Evolutionary conservation across 2,113 vertebrate species (phyloP).

Genomic region (Columba livia): DNA sequence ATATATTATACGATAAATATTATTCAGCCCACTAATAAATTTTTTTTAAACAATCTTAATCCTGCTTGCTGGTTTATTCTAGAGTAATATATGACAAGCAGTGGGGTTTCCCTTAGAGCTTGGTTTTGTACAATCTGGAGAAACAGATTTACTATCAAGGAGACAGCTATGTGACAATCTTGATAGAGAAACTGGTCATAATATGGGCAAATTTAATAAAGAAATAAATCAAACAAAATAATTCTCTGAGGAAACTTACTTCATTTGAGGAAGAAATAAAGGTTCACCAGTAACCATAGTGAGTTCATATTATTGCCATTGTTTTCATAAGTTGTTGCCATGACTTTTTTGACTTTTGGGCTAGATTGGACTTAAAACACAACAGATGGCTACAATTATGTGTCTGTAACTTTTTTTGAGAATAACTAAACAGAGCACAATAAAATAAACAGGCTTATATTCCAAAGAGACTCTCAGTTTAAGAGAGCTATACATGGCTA

Average conservation of each 20-base stretch:
- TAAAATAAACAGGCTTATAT: slow-evolving; percentile 78
- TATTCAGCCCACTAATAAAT: background rate
- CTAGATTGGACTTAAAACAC: slow-evolving; percentile 75
- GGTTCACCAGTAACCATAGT: slow-evolving; percentile 78
- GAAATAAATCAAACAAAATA: slow-evolving; percentile 73
- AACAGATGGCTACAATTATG: slow-evolving; percentile 81
- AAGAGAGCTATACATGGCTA: slow-evolving; percentile 44
- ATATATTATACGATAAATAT: slow-evolving; percentile 37
- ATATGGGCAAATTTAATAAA: slow-evolving; percentile 72
- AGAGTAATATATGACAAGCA: slow-evolving; percentile 32
- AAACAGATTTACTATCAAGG: slow-evolving; percentile 60
- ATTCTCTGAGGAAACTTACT: slow-evolving; percentile 76
- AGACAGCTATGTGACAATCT: slow-evolving; percentile 63
- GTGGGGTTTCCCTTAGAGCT: background rate
- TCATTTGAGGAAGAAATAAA: slow-evolving; percentile 74
- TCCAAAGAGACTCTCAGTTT: slow-evolving; percentile 70
- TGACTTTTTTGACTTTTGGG: slow-evolving; percentile 76
- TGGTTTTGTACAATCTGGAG: slow-evolving; percentile 16
- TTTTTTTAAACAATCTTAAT: slow-evolving; percentile 48
- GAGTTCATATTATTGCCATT: slow-evolving; percentile 77
- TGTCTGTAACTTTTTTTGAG: slow-evolving; percentile 69
- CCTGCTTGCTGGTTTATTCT: slow-evolving; percentile 2
- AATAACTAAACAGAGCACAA: slow-evolving; percentile 78
- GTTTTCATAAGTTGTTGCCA: slow-evolving; percentile 79
- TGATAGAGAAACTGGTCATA: slow-evolving; percentile 68